Conservation (phyloP, 2,113 vertebrate species). For the Siniperca knerii region DNA sequence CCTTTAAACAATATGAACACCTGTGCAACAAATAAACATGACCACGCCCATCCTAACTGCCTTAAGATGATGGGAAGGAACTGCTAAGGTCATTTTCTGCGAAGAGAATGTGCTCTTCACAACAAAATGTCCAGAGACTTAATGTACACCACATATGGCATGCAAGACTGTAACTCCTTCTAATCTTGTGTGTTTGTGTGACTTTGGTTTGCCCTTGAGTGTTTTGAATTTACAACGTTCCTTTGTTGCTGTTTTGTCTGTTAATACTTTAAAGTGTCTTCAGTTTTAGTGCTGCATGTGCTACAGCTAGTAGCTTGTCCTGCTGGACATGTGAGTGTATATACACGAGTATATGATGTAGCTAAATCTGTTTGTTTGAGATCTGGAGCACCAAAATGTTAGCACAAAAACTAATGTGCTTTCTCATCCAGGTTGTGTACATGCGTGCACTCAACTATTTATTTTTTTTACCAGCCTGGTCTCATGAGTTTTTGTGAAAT, state of each 20-base stretch:
- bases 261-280: conserved; percentile 36
- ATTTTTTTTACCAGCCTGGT: neutral
- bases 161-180: conserved; percentile 45
- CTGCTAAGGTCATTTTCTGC: conserved; percentile 26
- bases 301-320: conserved; percentile 22
- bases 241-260: conserved; percentile 15
- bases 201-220: conserved; percentile 18
- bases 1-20: neutral
- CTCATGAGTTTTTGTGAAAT: conserved; percentile 22
- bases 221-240: neutral
- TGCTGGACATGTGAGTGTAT: conserved; percentile 18
- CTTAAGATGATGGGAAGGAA: conserved; percentile 52
- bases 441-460: conserved; percentile 40
- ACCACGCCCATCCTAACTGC: conserved; percentile 47
- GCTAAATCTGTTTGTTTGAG: conserved; percentile 9
- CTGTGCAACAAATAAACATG: conserved; percentile 11
- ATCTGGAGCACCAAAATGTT: conserved; percentile 23
- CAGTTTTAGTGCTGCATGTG: conserved; percentile 62
- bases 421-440: conserved; percentile 19
- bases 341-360: neutral
- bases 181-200: conserved; percentile 21
- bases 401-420: conserved; percentile 3
- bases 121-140: neutral
- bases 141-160: conserved; percentile 37
- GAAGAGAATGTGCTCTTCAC: conserved; percentile 44